phyloP scores from a whole-genome alignment of 2,113 vertebrate species.

The Xiphias gladius region DNA sequence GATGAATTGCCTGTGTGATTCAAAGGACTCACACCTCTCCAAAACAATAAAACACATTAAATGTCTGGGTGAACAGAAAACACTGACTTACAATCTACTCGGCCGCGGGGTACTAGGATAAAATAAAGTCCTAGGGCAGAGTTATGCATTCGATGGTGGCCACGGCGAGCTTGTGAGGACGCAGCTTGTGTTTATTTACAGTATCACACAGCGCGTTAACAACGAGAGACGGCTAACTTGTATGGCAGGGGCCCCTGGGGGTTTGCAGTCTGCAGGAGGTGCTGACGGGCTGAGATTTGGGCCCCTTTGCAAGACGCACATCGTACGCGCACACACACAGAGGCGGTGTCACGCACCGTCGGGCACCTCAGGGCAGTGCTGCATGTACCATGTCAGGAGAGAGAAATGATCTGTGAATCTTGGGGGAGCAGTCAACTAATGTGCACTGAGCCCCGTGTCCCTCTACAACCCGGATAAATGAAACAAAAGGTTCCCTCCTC shows the following conservation, averaged over 20 bases:
- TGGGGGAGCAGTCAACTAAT: conserved; percentile 78
- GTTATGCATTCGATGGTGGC: conserved; percentile 14
- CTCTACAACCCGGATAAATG: conserved; percentile 76
- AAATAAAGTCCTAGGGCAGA: neutral
- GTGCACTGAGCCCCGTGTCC: conserved; percentile 75
- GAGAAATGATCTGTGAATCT: conserved; percentile 84
- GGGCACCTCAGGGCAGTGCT: conserved; percentile 71
- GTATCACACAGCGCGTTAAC: conserved; percentile 42
- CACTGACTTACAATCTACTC: conserved; percentile 1
- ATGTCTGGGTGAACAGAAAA: neutral
- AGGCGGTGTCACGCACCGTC: conserved; percentile 65
- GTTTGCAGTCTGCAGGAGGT: conserved; percentile 56
- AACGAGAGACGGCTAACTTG: conserved; percentile 38
- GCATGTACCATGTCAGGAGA: conserved; percentile 78
- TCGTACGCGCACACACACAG: conserved; percentile 5
- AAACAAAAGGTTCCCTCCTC: conserved; percentile 56
- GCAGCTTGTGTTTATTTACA: conserved; percentile 36
- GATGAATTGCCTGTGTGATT: conserved; percentile 15
- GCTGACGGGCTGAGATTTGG: conserved; percentile 54
- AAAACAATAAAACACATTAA: conserved; percentile 20
- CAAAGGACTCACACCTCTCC: neutral
- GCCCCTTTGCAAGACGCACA: conserved; percentile 37
- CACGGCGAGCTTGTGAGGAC: conserved; percentile 24
- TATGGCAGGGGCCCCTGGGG: conserved; percentile 46
- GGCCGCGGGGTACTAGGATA: neutral